These are phyloP conservation scores for Tethea ocularis DNA, from an alignment of 2,888 invertebrate genomes.

Conservation along the genomic window DNA sequence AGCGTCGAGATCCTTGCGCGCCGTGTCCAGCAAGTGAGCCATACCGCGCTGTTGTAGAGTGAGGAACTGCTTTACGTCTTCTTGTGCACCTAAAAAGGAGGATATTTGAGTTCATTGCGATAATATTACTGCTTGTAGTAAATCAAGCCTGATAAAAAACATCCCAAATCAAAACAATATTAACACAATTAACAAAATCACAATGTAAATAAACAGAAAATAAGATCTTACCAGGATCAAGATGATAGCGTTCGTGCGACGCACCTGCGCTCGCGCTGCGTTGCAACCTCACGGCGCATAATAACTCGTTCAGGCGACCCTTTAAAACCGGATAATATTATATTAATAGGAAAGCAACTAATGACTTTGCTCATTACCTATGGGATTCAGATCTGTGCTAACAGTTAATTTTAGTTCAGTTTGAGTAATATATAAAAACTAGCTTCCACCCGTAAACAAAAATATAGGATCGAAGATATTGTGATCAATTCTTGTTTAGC, in stretches of 20 bases:
- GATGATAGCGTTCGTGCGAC: conserved; percentile 88
- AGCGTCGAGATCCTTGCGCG: conserved; percentile 91
- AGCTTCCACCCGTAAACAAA: too few relatives aligned
- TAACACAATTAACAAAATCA: background rate
- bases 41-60: conserved; percentile 95
- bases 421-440: too few relatives aligned
- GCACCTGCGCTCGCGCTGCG: conserved; percentile 85
- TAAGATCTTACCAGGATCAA: conserved; percentile 85
- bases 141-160: too few relatives aligned
- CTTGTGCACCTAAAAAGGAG: conserved; percentile 80
- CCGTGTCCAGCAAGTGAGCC: conserved; percentile 92
- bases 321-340: conserved; percentile 45
- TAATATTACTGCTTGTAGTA: too few relatives aligned
- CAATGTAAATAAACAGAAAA: conserved; percentile 6
- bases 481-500: too few relatives aligned
- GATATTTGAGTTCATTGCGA: background rate
- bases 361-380: conserved; percentile 1
- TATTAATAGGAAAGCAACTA: conserved; percentile 8
- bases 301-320: conserved; percentile 95
- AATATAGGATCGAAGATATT: too few relatives aligned
- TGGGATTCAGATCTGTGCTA: background rate
- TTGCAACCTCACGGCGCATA: conserved; percentile 93
- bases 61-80: conserved; percentile 90
- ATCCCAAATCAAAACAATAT: too few relatives aligned
- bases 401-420: too few relatives aligned